Base-by-base conservation (phyloP, 37 sponge, comb jelly and placozoan genomes). In the Theonella swinhoei region DNA sequence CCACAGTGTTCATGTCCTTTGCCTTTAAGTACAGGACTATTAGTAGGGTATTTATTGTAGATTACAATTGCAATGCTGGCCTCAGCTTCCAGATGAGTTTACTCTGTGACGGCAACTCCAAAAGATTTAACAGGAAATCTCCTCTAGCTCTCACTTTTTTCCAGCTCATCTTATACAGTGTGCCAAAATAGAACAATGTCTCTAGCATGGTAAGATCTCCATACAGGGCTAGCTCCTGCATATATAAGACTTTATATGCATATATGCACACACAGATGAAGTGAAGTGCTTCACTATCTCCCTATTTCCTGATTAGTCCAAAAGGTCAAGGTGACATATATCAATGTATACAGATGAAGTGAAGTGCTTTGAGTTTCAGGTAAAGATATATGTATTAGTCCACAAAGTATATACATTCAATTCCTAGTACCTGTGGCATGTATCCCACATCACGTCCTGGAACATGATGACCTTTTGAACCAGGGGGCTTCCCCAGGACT, bases 371-470 rank as follows among this genome's bases (percentile, higher is more conserved):
- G n/a, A n/a, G n/a, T n/a, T n/a, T n/a, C n/a, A n/a, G n/a, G n/a
- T n/a, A n/a, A n/a, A n/a, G n/a, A n/a, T n/a, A n/a, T n/a, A n/a
- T n/a, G n/a, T n/a, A n/a, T n/a, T 9, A 66, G 32, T 30, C 29
- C 8, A 8, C 29, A 66, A 9, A 66, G 17, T 30, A 66, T n/a
- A n/a, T n/a, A n/a, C n/a, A n/a, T n/a, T n/a, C n/a, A n/a, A n/a
- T n/a, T n/a, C n/a, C n/a, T n/a, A 22, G 2, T 58, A 88, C 94
- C 83, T 95, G 95, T 35, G 95, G 95, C 95, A 95, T 95, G 77
- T 95, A 95, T 32, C 95, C 95, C 20, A 95, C 91, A 54, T 82
- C 77, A 64, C 78, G 80, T 29, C 95, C 95, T 20, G 95, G 95
- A 31, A 95, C 64, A 8, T 42, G 29, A 72, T 91, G 86, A 0